Evolutionary conservation across 2,113 vertebrate genomes (phyloP).

Genomic region (Paramisgurnus dabryanus): DNA sequence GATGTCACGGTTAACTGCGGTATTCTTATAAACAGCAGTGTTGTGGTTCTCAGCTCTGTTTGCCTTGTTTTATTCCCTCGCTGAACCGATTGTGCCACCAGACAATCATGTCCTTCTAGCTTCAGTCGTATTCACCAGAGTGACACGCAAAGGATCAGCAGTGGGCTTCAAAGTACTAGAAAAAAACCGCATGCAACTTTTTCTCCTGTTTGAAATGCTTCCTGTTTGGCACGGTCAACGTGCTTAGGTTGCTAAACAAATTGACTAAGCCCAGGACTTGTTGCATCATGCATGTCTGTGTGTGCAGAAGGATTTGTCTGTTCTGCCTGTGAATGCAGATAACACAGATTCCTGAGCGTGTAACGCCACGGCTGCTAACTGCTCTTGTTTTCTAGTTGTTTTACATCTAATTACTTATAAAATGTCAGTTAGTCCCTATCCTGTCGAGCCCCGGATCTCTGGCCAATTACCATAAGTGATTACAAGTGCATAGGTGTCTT

Average conservation of each 20-base stretch:
- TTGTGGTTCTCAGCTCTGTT: conserved; percentile 46
- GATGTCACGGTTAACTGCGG: conserved; percentile 38
- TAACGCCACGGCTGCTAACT: neutral
- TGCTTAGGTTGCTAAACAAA: conserved; percentile 60
- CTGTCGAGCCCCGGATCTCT: conserved; percentile 32
- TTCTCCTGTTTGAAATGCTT: conserved; percentile 61
- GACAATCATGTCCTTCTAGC: conserved; percentile 28
- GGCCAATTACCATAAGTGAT: conserved; percentile 49
- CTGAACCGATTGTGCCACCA: conserved; percentile 43
- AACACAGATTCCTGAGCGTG: conserved; percentile 35
- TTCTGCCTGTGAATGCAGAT: conserved; percentile 19
- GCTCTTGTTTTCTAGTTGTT: conserved; percentile 42
- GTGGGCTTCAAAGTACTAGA: conserved; percentile 48
- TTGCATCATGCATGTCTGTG: conserved; percentile 37
- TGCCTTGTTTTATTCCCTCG: conserved; percentile 54
- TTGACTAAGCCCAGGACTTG: conserved; percentile 57
- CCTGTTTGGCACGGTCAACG: conserved; percentile 58
- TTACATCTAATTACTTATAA: conserved; percentile 51
- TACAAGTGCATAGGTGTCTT: conserved; percentile 47
- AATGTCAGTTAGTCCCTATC: conserved; percentile 51
- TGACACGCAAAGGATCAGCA: conserved; percentile 36
- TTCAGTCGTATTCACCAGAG: conserved; percentile 38
- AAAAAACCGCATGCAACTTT: conserved; percentile 48
- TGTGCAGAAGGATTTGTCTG: conserved; percentile 31
- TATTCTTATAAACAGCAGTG: conserved; percentile 46